Conservation (phyloP, 1,140 invertebrate genomes). For the Drosophila pandora region DNA sequence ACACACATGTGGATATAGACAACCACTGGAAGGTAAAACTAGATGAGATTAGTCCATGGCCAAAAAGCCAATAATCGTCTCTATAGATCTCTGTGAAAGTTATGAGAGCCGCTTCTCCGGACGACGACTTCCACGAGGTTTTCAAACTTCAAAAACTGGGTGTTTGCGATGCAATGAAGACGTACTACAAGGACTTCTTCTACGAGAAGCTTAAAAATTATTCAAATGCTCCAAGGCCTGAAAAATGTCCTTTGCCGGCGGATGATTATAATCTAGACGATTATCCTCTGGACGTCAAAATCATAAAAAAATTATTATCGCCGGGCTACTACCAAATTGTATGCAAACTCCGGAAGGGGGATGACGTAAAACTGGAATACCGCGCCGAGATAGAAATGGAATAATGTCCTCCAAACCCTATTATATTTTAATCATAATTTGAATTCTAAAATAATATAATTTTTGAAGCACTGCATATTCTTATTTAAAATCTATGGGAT, state of each 20-base stretch:
- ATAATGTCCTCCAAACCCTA: neutral
- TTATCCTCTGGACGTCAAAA: conserved; percentile 44
- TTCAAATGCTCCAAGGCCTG: conserved; percentile 59
- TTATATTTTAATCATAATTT: neutral
- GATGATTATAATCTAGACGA: conserved; percentile 48
- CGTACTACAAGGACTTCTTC: conserved; percentile 56
- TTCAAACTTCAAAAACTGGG: conserved; percentile 10
- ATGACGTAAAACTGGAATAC: conserved; percentile 37
- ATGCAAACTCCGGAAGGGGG: conserved; percentile 10
- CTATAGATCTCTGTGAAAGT: conserved; percentile 39
- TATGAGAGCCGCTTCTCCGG: conserved; percentile 1
- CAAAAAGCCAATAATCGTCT: neutral
- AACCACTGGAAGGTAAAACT: conserved; percentile 62
- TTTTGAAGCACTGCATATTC: neutral
- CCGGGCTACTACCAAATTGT: conserved; percentile 51
- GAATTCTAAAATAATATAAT: neutral
- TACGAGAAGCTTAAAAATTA: conserved; percentile 59
- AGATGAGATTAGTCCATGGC: neutral
- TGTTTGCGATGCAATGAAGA: conserved; percentile 52
- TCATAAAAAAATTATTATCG: conserved; percentile 29
- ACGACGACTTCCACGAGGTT: conserved; percentile 23
- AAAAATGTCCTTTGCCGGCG: conserved; percentile 50
- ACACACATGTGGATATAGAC: conserved; percentile 38
- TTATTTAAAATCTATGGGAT: neutral
- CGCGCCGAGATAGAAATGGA: conserved; percentile 13